These are phyloP conservation scores for Philopedon plagiatum DNA, from an alignment of 2,888 invertebrate species.

Conservation along the genomic window DNA sequence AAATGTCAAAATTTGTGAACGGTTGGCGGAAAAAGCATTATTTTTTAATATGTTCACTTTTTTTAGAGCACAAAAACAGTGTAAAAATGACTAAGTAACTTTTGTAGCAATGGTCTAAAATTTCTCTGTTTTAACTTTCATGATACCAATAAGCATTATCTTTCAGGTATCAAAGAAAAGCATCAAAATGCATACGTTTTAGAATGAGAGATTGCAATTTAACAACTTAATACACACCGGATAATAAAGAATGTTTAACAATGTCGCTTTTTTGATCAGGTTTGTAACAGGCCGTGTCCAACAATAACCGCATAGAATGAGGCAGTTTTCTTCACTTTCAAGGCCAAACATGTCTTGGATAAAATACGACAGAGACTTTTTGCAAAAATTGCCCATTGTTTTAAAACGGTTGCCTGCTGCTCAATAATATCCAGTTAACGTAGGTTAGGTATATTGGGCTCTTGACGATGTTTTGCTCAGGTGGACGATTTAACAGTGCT, in stretches of 20 bases:
- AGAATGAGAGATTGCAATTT: neutral
- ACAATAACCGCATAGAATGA: slow-evolving; percentile 23
- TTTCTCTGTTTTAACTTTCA: too few relatives aligned
- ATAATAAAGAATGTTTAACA: slow-evolving; percentile 35
- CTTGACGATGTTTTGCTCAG: slow-evolving; percentile 13
- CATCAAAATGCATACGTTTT: too few relatives aligned
- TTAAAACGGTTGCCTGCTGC: slow-evolving; percentile 34
- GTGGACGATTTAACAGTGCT: too few relatives aligned
- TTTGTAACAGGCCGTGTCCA: slow-evolving; percentile 23
- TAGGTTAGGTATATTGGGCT: slow-evolving; percentile 33
- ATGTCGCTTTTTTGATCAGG: slow-evolving; percentile 25
- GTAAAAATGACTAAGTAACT: too few relatives aligned
- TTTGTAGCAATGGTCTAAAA: too few relatives aligned
- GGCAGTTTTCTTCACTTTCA: slow-evolving; percentile 30
- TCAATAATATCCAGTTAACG: slow-evolving; percentile 35
- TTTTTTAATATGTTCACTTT: too few relatives aligned
- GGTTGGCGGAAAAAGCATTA: too few relatives aligned
- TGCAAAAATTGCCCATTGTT: slow-evolving; percentile 34
- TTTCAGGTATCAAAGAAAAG: too few relatives aligned
- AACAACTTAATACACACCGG: slow-evolving; percentile 41
- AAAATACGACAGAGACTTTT: slow-evolving; percentile 30
- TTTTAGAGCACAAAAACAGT: too few relatives aligned
- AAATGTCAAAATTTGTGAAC: too few relatives aligned
- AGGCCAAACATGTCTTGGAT: slow-evolving; percentile 30
- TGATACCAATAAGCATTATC: too few relatives aligned